Percentiles rank a stretch among this genome's conserved stretches.
These are phyloP conservation scores for Tautogolabrus adspersus DNA, from an alignment of 2,113 vertebrate species.

Conservation along the genomic window DNA sequence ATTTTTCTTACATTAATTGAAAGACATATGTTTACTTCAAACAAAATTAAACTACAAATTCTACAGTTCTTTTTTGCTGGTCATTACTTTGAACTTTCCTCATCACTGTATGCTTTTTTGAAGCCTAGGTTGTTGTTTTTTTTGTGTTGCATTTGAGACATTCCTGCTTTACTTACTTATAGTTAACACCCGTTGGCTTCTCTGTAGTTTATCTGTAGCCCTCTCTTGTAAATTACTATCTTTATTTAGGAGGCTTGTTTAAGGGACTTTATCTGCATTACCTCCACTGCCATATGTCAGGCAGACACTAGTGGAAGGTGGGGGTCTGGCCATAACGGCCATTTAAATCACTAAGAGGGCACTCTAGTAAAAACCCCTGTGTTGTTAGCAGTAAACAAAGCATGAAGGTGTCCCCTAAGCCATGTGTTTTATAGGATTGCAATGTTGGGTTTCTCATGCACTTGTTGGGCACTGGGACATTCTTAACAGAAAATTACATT, in stretches of 20 bases:
- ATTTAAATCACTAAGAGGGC: conserved; percentile 62
- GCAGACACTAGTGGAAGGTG: conserved; percentile 55
- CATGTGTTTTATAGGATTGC: conserved; percentile 52
- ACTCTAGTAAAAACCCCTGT: conserved; percentile 40
- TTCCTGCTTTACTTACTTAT: neutral
- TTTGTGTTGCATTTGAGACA: too few relatives aligned
- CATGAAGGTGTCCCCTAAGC: conserved; percentile 47
- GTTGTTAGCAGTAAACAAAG: conserved; percentile 54
- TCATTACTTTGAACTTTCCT: too few relatives aligned
- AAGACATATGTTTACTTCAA: too few relatives aligned
- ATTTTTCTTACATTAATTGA: too few relatives aligned
- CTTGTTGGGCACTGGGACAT: neutral
- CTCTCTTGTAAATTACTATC: conserved; percentile 57
- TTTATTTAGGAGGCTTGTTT: conserved; percentile 59
- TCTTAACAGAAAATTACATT: conserved; percentile 11
- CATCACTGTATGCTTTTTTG: too few relatives aligned
- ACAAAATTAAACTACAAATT: too few relatives aligned
- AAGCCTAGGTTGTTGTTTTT: too few relatives aligned
- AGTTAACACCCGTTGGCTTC: conserved; percentile 7
- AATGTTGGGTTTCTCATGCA: conserved; percentile 31
- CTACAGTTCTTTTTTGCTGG: too few relatives aligned
- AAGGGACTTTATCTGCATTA: conserved; percentile 68
- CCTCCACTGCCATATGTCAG: conserved; percentile 71
- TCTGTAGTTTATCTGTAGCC: conserved; percentile 52
- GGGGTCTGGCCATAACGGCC: conserved; percentile 52